Evolutionary conservation across 2,797 vertebrate genomes (phyloP), one percentile per base, ranked within the genome.

Genomic region (Pygocentrus nattereri): DNA sequence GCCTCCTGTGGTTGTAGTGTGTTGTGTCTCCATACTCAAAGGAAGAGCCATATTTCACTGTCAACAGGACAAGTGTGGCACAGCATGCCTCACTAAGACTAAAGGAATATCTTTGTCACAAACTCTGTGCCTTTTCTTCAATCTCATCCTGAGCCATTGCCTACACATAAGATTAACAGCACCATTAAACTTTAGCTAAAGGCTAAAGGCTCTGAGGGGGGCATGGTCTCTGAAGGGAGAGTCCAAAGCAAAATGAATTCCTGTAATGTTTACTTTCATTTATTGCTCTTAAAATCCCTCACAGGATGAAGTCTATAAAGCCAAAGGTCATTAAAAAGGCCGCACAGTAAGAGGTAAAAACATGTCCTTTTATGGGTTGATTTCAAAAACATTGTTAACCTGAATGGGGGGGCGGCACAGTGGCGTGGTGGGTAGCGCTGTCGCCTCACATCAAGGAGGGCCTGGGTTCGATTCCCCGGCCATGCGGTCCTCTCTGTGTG

Each of bases 1-100:
- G 88, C 84, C 86, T 88, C 89, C 92, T 88, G 90, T 89, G 88
- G 86, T 87, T 89, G 56, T 85, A 89, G 90, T 93, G 90, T 92
- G 85, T 87, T 69, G 19, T 44, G 72, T 67, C 27, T 70, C 74
- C 80, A 79, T 58, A 82, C 88, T 90, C 83, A 91, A 91, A 92
- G 85, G 83, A 84, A 84, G 49, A 84, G 91, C 81, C 81, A 86
- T 91, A 91, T 90, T 90, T 94, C 88, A 88, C 68, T 87, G 83
- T 85, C 85, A 85, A 71, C 27, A 69, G 68, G 79, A 82, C 86
- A 85, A 84, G 44, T 64, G 61, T 61, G 78, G 82, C 86, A 50
- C 83, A 84, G 84, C 78, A 56, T 67, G 89, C 86, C 90, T 87
- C 87, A 79, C 82, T 85, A 86, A 89, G 84, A 84, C 25, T 50